A percentile compares a stretch with the other conserved stretches of the same genome.
Evolutionary conservation across 1,140 invertebrate species (phyloP).

Genomic region (Globodera rostochiensis): DNA sequence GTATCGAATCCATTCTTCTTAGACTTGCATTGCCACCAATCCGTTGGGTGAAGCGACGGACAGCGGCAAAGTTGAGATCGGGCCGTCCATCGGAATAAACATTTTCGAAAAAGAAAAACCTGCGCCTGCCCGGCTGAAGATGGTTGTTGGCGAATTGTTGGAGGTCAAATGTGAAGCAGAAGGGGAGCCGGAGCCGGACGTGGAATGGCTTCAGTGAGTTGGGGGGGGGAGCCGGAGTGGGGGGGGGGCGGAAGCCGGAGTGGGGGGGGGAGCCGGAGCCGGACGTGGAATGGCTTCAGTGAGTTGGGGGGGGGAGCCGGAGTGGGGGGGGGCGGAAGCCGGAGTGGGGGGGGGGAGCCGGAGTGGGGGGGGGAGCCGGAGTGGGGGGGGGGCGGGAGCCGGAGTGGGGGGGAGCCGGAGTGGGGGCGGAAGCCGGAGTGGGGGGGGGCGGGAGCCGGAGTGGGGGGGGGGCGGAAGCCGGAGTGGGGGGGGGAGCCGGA

Average conservation of each 20-base stretch:
- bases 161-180: constrained; percentile 63
- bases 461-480: no score
- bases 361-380: no score
- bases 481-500: no score
- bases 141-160: constrained; percentile 61
- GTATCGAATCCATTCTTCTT: constrained; percentile 42
- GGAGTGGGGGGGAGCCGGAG: no score
- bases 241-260: no score
- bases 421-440: constrained; percentile 64
- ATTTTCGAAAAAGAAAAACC: constrained; percentile 38
- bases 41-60: constrained; percentile 62
- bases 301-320: background rate
- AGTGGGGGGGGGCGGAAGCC: no score
- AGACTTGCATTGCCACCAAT: constrained; percentile 59
- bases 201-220: constrained; percentile 64
- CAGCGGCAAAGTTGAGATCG: constrained; percentile 54
- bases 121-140: constrained; percentile 19
- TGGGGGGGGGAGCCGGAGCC: constrained; percentile 61
- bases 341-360: no score
- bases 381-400: no score
- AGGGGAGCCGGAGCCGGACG: constrained; percentile 65
- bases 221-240: no score
- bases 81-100: constrained; percentile 29
- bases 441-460: no score
- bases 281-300: constrained; percentile 65